Percentiles rank a stretch among this genome's conserved stretches.
Evolutionary conservation across 2,797 vertebrate species (phyloP).

Genomic region (Enteromius trimaculatus): DNA sequence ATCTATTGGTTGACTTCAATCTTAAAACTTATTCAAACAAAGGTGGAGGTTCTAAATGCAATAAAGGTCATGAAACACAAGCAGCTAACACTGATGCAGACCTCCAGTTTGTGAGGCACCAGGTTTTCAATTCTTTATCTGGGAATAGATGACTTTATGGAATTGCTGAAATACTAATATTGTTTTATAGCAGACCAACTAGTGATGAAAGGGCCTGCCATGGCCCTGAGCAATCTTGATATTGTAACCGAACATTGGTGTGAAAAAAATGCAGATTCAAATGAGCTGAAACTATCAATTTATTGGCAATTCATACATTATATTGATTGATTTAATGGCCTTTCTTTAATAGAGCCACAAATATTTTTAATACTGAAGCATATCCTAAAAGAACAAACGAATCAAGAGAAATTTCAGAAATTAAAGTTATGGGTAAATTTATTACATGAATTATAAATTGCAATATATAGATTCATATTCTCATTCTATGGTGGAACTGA

Average conservation of each 20-base stretch:
- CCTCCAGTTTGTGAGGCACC: conserved; percentile 85
- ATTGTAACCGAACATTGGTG: conserved; percentile 83
- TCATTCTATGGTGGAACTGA: neutral
- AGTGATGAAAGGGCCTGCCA: conserved; percentile 81
- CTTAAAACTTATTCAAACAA: conserved; percentile 82
- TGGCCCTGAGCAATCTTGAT: conserved; percentile 79
- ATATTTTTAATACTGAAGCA: conserved; percentile 65
- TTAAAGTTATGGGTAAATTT: conserved; percentile 53
- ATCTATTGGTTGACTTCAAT: conserved; percentile 79
- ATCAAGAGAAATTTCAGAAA: conserved; percentile 56
- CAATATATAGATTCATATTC: neutral
- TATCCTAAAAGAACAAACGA: conserved; percentile 55
- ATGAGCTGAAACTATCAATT: conserved; percentile 81
- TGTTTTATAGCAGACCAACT: conserved; percentile 82
- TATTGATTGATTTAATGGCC: conserved; percentile 76
- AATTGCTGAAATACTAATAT: conserved; percentile 86
- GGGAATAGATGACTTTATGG: conserved; percentile 85
- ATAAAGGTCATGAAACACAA: conserved; percentile 75
- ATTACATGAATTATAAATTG: neutral
- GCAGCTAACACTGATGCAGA: conserved; percentile 83
- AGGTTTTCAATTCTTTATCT: conserved; percentile 80
- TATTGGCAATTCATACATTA: conserved; percentile 80
- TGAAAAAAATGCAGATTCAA: conserved; percentile 78
- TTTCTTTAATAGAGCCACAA: conserved; percentile 76
- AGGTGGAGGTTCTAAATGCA: conserved; percentile 74